A percentile compares a stretch with the other conserved stretches of the same genome.
Conservation (phyloP, 2,113 vertebrate species). For the Jacana jacana region DNA sequence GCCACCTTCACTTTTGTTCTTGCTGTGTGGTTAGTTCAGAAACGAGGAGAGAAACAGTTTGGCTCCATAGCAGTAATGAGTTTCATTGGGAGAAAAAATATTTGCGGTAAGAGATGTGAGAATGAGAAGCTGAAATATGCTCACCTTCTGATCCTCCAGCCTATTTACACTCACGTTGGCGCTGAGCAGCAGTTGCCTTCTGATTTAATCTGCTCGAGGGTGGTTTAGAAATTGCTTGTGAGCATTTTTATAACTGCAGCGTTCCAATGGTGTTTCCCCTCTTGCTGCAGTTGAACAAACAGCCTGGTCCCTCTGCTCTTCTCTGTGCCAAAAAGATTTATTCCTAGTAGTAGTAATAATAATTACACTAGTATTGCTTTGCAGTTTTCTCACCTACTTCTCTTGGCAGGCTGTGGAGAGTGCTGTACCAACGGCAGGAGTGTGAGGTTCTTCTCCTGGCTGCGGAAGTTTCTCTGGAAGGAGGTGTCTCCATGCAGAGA, state of each 20-base stretch:
- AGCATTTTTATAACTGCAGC: neutral
- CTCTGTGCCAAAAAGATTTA: neutral
- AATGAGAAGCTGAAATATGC: neutral
- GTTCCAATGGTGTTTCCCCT: neutral
- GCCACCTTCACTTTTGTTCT: neutral
- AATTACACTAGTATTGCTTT: neutral
- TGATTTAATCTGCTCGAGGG: neutral
- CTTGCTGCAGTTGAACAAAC: neutral
- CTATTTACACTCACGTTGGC: neutral
- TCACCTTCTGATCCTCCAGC: neutral
- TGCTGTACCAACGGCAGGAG: neutral
- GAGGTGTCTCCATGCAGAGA: neutral
- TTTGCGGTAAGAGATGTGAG: constrained; percentile 28
- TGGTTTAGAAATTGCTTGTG: neutral
- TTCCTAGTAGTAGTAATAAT: neutral
- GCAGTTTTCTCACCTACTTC: neutral
- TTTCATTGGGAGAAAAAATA: neutral
- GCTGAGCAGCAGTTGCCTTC: neutral
- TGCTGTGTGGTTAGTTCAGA: neutral
- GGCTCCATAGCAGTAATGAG: neutral
- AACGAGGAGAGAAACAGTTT: neutral
- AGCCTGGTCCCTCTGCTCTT: neutral
- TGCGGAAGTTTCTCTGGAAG: neutral
- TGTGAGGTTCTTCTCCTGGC: neutral
- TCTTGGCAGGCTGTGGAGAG: neutral